phyloP scores from a whole-genome alignment of 2,113 vertebrate genomes.

The Polyodon spathula region DNA sequence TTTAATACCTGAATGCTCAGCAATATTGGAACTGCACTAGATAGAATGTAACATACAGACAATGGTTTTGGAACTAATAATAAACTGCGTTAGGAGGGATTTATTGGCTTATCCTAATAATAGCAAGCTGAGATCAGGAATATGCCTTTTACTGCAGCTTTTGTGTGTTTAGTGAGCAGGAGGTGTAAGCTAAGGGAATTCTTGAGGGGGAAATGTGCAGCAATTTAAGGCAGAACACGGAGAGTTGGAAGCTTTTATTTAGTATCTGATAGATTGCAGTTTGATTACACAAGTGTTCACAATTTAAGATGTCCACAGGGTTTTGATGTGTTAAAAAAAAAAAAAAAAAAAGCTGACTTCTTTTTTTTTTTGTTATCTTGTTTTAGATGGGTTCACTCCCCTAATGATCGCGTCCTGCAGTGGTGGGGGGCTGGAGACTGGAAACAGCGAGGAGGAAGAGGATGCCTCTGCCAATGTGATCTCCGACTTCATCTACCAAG shows the following conservation, averaged over 20 bases:
- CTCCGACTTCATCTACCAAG: constrained; percentile 95
- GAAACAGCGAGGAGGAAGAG: constrained; percentile 90
- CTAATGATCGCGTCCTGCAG: constrained; percentile 98
- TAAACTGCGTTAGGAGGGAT: too few relatives aligned
- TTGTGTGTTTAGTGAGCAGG: constrained; percentile 29
- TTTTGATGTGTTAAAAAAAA: too few relatives aligned
- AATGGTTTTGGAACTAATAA: too few relatives aligned
- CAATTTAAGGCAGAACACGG: constrained; percentile 60
- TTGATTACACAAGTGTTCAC: too few relatives aligned
- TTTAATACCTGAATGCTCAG: too few relatives aligned
- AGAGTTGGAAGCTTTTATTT: constrained; percentile 41
- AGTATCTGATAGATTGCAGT: too few relatives aligned
- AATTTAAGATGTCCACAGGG: too few relatives aligned
- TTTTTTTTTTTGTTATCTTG: too few relatives aligned
- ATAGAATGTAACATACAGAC: too few relatives aligned
- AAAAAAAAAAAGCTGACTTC: too few relatives aligned
- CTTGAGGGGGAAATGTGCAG: constrained; percentile 53
- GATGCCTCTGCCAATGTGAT: constrained; percentile 83
- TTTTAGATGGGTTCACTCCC: constrained; percentile 86
- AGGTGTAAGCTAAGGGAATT: constrained; percentile 44
- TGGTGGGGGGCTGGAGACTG: constrained; percentile 86
- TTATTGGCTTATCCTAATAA: too few relatives aligned
- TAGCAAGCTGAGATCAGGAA: background rate
- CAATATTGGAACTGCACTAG: too few relatives aligned
- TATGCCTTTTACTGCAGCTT: constrained; percentile 1